A percentile compares a stretch with the other conserved stretches of the same genome.
Evolutionary conservation across 2,888 invertebrate species (phyloP).

Genomic region (Agrochola litura): DNA sequence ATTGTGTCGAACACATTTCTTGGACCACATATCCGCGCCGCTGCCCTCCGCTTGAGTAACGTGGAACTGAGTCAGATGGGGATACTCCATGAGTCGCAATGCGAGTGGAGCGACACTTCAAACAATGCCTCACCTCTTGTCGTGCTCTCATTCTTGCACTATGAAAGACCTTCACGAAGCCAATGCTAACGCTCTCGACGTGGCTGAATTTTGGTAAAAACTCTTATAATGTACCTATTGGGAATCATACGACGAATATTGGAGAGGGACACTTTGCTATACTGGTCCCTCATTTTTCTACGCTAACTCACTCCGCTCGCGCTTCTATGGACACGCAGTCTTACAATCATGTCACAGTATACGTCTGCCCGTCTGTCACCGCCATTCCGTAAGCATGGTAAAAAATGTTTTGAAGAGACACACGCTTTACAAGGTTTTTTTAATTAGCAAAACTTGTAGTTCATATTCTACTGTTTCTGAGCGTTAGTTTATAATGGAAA

Average conservation of each 20-base stretch:
- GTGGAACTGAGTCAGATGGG: not conserved
- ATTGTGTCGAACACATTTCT: not conserved
- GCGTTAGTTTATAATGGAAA: not conserved
- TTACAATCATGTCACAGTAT: conserved; percentile 5
- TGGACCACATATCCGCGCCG: not conserved
- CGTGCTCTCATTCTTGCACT: not conserved
- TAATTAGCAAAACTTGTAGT: too few relatives aligned
- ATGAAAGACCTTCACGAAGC: not conserved
- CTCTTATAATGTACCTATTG: not conserved
- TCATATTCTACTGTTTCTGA: not conserved
- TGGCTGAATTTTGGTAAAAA: not conserved
- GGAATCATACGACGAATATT: not conserved
- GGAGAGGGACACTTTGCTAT: too few relatives aligned
- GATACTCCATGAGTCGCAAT: not conserved
- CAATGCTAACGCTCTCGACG: not conserved
- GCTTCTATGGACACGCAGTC: not conserved
- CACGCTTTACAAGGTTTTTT: too few relatives aligned
- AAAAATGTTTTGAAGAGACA: not conserved
- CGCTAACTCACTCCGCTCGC: not conserved
- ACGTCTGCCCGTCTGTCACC: conserved; percentile 8
- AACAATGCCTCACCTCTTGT: not conserved
- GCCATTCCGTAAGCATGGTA: not conserved
- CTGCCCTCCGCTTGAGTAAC: not conserved
- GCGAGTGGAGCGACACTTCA: not conserved
- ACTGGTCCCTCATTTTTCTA: not conserved